Percentiles rank a stretch among this genome's conserved stretches.
Evolutionary conservation across 1,140 invertebrate species (phyloP).

Genomic region (Neotoxoptera formosana): DNA sequence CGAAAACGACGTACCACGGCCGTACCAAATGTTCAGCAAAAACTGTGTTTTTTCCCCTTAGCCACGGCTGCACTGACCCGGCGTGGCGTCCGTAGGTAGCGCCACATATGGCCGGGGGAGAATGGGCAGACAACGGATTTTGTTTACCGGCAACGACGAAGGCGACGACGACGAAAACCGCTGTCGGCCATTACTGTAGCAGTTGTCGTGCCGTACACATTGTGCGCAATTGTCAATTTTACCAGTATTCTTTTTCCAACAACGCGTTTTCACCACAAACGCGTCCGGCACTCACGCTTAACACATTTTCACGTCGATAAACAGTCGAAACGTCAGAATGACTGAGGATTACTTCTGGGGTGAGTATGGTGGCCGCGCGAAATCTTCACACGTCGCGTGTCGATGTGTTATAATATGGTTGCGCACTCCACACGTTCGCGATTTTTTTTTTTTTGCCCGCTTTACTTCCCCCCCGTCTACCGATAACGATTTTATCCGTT

Average conservation of each 20-base stretch:
- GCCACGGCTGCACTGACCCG: not conserved
- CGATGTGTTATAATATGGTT: not conserved
- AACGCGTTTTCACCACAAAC: not conserved
- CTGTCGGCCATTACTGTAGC: slow-evolving; percentile 53
- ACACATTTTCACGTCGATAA: slow-evolving; percentile 13
- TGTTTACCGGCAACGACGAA: slow-evolving; percentile 50
- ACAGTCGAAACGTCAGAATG: slow-evolving; percentile 59
- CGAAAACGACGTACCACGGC: too few species aligned
- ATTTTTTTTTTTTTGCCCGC: not conserved
- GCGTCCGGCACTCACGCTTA: not conserved
- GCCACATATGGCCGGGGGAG: not conserved
- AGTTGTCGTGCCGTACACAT: not conserved
- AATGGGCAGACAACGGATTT: slow-evolving; percentile 43
- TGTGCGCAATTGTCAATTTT: not conserved
- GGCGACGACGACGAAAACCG: not conserved
- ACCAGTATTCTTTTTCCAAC: not conserved
- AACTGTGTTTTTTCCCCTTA: not conserved
- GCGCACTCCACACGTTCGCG: not conserved
- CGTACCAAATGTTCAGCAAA: not conserved
- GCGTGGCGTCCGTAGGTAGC: slow-evolving; percentile 43
- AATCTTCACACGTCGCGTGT: not conserved
- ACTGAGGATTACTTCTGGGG: slow-evolving; percentile 63
- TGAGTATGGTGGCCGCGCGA: slow-evolving; percentile 58
- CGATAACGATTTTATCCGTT: not conserved
- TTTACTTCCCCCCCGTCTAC: not conserved